Base-by-base conservation (phyloP, 2,797 vertebrate species). In the Arrhamphus sclerolepis region DNA sequence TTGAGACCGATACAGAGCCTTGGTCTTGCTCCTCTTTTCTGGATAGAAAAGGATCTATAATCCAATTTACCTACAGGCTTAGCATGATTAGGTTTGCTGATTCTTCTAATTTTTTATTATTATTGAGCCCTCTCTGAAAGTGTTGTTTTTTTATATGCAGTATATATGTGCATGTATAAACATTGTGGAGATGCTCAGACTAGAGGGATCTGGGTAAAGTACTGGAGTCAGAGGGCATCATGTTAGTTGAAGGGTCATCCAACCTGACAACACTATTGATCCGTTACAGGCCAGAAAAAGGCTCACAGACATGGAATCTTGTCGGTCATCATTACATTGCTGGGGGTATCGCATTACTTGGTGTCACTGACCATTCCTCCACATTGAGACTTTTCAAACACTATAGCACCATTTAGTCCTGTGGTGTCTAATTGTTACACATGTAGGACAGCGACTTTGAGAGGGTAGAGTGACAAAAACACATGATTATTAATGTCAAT, bases 21-120 rank as follows among this genome's bases (percentile, higher is more conserved):
- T 51, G 56, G 62, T 81, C 57, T 31, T 57, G 59, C 80, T 67
- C 50, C 53, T 70, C 62, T 67, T 60, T 63, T 72, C 53, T 61
- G 65, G 13, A 52, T 73, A 70, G 56, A 61, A 63, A 70, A 82
- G 51, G 70, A 87, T 88, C 79, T 38, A 81, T 87, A 87, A 84
- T 77, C 61, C 70, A 56, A 85, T 88, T 85, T 69, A 72, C 73
- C 61, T 51, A 60, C 40, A 63, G 61, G 63, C 73, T 74, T 79
- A 60, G 75, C 69, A 74, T 87, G 75, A 78, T 74, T 78, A 64
- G 64, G 40, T 83, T 82, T 77, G 62, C 69, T 63, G 67, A 69
- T 24, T 55, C 17, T 19, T 59, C 16, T 13, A 46, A 44, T 66
- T 72, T 44, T 58, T 75, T 58, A 18, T 46, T 22, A 66, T 54